These are phyloP conservation scores for Torymus texanus DNA, from an alignment of 2,888 invertebrate species.

Conservation along the genomic window DNA sequence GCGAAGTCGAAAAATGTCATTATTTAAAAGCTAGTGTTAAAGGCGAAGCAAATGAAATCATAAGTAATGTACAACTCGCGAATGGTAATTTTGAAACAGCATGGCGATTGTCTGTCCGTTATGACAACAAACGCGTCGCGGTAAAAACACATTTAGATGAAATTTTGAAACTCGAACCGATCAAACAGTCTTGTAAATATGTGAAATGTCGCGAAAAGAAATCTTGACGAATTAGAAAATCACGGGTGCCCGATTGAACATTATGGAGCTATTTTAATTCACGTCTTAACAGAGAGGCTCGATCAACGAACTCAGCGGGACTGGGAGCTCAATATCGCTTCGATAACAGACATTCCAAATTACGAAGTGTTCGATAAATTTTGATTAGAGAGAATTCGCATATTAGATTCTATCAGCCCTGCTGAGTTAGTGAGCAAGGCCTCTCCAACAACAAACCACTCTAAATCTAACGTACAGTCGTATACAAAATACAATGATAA, in stretches of 20 bases:
- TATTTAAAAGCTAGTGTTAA: not conserved
- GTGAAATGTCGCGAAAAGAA: no score
- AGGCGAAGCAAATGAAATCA: not conserved
- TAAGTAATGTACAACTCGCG: not conserved
- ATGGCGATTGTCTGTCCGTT: not conserved
- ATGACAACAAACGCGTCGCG: not conserved
- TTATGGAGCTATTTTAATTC: not conserved
- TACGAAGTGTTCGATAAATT: not conserved
- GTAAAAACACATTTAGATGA: not conserved
- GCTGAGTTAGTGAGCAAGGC: not conserved
- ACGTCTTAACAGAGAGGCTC: not conserved
- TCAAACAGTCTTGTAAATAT: no score
- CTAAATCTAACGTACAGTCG: not conserved
- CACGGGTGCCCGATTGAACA: not conserved
- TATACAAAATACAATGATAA: not conserved
- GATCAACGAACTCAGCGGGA: constrained; percentile 2
- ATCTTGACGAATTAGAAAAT: not conserved
- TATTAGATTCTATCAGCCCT: not conserved
- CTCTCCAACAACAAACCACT: not conserved
- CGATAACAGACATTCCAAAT: not conserved
- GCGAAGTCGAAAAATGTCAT: not conserved
- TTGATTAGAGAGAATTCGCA: not conserved
- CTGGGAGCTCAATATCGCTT: not conserved
- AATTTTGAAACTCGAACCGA: not conserved
- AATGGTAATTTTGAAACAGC: not conserved